Evolutionary conservation across 2,113 vertebrate genomes (phyloP), one percentile per base, ranked within the genome.

Genomic region (Chinchilla lanigera): DNA sequence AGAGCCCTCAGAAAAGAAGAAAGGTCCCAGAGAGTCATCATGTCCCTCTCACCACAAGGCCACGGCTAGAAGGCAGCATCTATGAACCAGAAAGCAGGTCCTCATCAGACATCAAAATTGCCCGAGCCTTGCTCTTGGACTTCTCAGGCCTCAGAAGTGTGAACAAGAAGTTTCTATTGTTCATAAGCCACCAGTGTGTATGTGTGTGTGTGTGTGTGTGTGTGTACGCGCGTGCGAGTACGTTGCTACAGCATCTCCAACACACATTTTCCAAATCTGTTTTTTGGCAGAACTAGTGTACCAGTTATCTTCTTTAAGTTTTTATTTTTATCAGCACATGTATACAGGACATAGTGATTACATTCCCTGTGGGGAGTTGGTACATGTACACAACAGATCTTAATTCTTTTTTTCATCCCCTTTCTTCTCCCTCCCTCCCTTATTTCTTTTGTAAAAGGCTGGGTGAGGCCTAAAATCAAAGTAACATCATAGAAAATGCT

Each of bases 401-500:
- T 41, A 38, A 71, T 71, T 71, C n/a, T 71, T 71, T 71, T 20
- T 38, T 41, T 41, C 17, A 69, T 9, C 17, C 7, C 67, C 19
- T 69, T 69, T 7, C 2, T 7, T n/a, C n/a, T 69, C 17, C n/a
- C 35, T 71, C 77, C 71, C 60, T 80, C 73, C 47, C 61, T 26
- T 19, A 47, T 47, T 44, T 77, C 73, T 28, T 92, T 73, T 65
- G 58, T n/a, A 61, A 61, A 80, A 95, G 50, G 12, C 30, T 77
- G n/a, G 38, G 61, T 93, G 69, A 50, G 17, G 16, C 33, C 67
- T 67, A 63, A 80, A 96, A 93, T 73, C 88, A 90, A 61, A 95
- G 69, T 69, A 54, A n/a, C 14, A 35, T 35, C 44, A 44, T 50
- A 85, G 41, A 22, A 87, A 96, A 92, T 44, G 26, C 50, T 56